Conservation (phyloP, 2,797 vertebrate genomes). For the Mormyrus proboscirostris region DNA sequence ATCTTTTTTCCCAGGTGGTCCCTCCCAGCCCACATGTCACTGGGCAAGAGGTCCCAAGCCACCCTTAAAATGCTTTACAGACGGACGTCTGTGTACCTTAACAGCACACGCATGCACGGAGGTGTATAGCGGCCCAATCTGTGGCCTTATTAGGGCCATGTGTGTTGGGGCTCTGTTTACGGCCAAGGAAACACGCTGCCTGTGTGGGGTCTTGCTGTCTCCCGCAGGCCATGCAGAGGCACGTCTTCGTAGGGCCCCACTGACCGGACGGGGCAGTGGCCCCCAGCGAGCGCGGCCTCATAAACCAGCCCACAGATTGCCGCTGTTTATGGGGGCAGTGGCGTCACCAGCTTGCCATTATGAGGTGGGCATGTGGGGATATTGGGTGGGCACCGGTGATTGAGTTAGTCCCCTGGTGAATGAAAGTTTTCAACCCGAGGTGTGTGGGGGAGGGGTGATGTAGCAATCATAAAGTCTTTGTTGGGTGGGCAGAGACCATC, state of each 20-base stretch:
- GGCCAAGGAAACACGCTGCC: conserved; percentile 53
- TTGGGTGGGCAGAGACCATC: neutral
- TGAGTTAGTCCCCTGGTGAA: neutral
- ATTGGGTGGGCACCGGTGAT: neutral
- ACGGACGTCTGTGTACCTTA: conserved; percentile 69
- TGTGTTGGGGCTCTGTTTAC: conserved; percentile 56
- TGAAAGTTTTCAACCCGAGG: neutral
- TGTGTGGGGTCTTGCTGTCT: conserved; percentile 68
- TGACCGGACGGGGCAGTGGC: conserved; percentile 49
- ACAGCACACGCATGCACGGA: neutral
- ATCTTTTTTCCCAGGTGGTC: conserved; percentile 61
- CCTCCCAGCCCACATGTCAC: conserved; percentile 47
- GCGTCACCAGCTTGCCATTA: neutral
- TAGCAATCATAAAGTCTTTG: neutral
- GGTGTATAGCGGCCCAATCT: conserved; percentile 64
- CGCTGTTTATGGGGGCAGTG: conserved; percentile 35
- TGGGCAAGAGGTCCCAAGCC: conserved; percentile 53
- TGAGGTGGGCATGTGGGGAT: neutral
- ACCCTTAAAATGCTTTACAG: conserved; percentile 67
- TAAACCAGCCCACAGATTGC: conserved; percentile 15
- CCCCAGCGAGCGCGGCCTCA: conserved; percentile 30
- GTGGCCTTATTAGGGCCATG: conserved; percentile 70
- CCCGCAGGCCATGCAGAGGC: conserved; percentile 46
- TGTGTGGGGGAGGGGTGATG: neutral
- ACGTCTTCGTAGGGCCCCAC: conserved; percentile 47